Conservation (phyloP, 2,888 invertebrate species). For the Mycalesis mineus region DNA sequence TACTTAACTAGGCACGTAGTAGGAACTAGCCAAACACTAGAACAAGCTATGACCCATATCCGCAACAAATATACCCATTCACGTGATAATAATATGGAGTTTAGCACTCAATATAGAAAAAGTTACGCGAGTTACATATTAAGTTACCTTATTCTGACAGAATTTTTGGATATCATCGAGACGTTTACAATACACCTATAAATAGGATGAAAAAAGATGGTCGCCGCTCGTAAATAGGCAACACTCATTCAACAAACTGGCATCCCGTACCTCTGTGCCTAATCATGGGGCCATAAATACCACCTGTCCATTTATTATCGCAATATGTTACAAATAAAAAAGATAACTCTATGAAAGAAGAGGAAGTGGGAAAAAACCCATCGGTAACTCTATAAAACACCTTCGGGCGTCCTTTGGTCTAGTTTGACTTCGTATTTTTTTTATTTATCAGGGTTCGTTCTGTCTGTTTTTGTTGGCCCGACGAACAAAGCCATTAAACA, state of each 20-base stretch:
- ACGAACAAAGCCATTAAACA: too few relatives aligned
- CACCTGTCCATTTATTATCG: constrained; percentile 72
- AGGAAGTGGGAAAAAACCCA: constrained; percentile 67
- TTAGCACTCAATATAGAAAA: too few relatives aligned
- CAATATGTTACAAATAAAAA: constrained; percentile 42
- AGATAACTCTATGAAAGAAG: constrained; percentile 50
- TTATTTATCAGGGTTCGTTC: too few relatives aligned
- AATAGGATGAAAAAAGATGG: constrained; percentile 36
- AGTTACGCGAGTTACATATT: too few relatives aligned
- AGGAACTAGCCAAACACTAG: too few relatives aligned
- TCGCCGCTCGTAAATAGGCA: constrained; percentile 41
- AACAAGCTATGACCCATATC: too few relatives aligned
- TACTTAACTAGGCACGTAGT: too few relatives aligned
- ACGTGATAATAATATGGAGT: too few relatives aligned
- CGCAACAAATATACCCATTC: too few relatives aligned
- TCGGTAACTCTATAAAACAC: constrained; percentile 57
- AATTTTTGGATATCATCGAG: too few relatives aligned
- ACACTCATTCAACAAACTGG: constrained; percentile 45
- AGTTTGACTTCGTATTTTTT: constrained; percentile 46
- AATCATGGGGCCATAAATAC: constrained; percentile 59
- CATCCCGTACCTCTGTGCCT: constrained; percentile 51
- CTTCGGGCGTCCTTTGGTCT: constrained; percentile 44
- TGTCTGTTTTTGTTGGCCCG: too few relatives aligned
- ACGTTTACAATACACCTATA: background rate
- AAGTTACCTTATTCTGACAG: too few relatives aligned